Conservation (phyloP, 1,140 invertebrate species). For the Cephus cinctus region DNA sequence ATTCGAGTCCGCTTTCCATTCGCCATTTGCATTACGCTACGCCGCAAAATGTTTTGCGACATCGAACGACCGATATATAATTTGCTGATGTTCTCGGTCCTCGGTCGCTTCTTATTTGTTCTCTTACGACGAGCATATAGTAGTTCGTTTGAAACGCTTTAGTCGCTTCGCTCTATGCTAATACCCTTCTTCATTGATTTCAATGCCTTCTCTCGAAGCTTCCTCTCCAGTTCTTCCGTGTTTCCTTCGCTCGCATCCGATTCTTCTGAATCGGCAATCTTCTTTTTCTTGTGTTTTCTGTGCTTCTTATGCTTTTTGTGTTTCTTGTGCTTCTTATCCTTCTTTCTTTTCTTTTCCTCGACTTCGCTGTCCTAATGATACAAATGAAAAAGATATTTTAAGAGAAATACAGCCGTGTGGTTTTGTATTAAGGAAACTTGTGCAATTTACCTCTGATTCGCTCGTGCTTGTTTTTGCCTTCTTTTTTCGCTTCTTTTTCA, state of each 20-base stretch:
- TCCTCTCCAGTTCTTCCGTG: constrained; percentile 81
- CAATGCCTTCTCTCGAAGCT: constrained; percentile 82
- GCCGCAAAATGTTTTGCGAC: too few relatives aligned
- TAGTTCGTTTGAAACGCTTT: too few relatives aligned
- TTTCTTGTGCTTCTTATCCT: constrained; percentile 70
- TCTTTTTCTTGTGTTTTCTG: constrained; percentile 68
- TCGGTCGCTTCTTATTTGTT: too few relatives aligned
- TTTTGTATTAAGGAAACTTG: constrained; percentile 5
- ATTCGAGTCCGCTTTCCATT: too few relatives aligned
- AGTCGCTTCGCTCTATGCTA: constrained; percentile 52
- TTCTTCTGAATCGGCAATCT: constrained; percentile 61
- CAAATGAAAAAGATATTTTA: constrained; percentile 12
- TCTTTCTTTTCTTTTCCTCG: constrained; percentile 68
- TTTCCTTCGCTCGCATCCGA: constrained; percentile 64
- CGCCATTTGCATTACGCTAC: too few relatives aligned
- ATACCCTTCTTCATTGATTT: constrained; percentile 68
- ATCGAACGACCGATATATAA: too few relatives aligned
- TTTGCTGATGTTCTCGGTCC: too few relatives aligned
- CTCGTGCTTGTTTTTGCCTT: constrained; percentile 61
- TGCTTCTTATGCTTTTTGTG: constrained; percentile 72
- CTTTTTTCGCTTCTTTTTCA: constrained; percentile 68
- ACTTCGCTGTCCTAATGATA: constrained; percentile 62
- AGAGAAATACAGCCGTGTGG: too few relatives aligned
- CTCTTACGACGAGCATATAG: too few relatives aligned
- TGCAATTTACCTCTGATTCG: constrained; percentile 46